Evolutionary conservation across 2,888 invertebrate genomes (phyloP).

Genomic region (Coecobrya sp.): DNA sequence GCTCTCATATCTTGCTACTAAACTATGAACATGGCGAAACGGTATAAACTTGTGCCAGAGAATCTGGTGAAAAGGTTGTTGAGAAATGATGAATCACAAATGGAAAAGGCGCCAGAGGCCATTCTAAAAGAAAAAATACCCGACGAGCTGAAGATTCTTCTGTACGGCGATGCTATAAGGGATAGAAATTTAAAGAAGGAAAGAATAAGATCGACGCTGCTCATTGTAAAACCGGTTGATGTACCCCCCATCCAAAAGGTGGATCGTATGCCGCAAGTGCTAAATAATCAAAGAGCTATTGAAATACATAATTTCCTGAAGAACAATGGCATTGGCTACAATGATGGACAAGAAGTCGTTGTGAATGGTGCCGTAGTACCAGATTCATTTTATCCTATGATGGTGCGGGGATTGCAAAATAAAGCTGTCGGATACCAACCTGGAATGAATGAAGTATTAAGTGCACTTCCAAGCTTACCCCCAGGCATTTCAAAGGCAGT

Average conservation of each 20-base stretch:
- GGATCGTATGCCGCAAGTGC: too few species aligned
- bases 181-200: too few species aligned
- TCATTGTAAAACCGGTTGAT: neutral
- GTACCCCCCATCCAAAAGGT: too few species aligned
- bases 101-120: too few species aligned
- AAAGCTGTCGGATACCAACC: neutral
- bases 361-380: neutral
- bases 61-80: too few species aligned
- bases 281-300: neutral
- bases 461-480: neutral
- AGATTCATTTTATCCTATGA: neutral
- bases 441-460: slow-evolving; percentile 38
- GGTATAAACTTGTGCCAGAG: slow-evolving; percentile 54
- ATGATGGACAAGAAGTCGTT: slow-evolving; percentile 19
- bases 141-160: slow-evolving; percentile 25
- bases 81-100: too few species aligned
- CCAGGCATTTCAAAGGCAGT: neutral
- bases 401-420: slow-evolving; percentile 1
- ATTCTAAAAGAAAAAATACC: neutral
- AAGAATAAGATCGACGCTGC: too few species aligned
- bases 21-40: slow-evolving; percentile 48
- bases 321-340: neutral
- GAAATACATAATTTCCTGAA: neutral
- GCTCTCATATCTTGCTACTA: neutral
- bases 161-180: neutral